Evolutionary conservation across 2,797 vertebrate genomes (phyloP), one percentile per base, ranked within the genome.

Genomic region (Rhynchotus rufescens): DNA sequence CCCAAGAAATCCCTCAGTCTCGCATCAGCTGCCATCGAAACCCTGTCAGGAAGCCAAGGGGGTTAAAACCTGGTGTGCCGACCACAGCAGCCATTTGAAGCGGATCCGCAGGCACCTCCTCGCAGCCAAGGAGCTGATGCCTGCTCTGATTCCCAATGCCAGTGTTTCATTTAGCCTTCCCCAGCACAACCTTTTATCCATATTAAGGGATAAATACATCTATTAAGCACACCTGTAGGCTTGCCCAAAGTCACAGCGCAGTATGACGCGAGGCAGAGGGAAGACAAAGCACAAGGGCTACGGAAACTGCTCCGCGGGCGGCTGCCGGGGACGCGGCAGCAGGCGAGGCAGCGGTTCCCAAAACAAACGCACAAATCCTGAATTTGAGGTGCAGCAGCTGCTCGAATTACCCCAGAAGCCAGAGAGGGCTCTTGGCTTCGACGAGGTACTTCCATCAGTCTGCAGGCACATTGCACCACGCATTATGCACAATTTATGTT

Each of bases 251-350:
- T 36, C 84, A 84, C 73, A 83, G 0, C 91, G 64, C 69, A 91
- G 87, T 80, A 86, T 83, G 49, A 7, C 68, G 94, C 30, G 25
- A 90, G n/a, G 81, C n/a, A 79, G 76, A 10, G 28, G 52, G 38
- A 95, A 90, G 23, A 79, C 28, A 80, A 92, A 94, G 15, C n/a
- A 89, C 42, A 93, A 93, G 65, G 51, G 40, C 25, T 44, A 9
- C 44, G 84, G 94, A 87, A 95, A 92, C 87, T 9, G 0, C 45
- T 61, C 69, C 61, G 1, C 2, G 1, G 86, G 77, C 6, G 6
- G 51, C 75, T 86, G 47, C 32, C 56, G 56, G 17, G 82, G 54
- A 74, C 20, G 67, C 66, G 52, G 54, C 26, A 76, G 64, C 0
- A 65, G 51, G 9, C 36, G 38, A 64, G 34, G 84, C 30, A 42